These are phyloP conservation scores for Myotis lucifugus DNA, from an alignment of 2,113 vertebrate species.

Conservation along the genomic window DNA sequence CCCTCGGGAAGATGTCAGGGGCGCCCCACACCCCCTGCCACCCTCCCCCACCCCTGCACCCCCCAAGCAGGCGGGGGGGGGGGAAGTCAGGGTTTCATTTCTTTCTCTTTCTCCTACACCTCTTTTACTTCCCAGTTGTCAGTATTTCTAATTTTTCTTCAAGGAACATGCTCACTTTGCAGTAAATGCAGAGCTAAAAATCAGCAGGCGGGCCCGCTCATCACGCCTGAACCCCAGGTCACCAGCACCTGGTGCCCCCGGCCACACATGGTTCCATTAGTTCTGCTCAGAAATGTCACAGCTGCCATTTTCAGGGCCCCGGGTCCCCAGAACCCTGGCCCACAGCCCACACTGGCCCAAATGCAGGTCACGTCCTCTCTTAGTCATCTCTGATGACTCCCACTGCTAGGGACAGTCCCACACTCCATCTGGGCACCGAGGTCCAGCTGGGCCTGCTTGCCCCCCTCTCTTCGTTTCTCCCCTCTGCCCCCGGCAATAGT, in stretches of 20 bases:
- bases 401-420: background rate
- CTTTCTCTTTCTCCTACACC: no score
- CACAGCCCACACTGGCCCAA: background rate
- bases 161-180: accelerated
- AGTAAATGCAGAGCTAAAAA: accelerated
- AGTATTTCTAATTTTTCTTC: background rate
- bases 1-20: background rate
- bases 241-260: accelerated
- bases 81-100: accelerated
- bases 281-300: background rate
- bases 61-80: background rate
- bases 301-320: accelerated
- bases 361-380: background rate
- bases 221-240: background rate
- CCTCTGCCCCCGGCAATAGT: background rate
- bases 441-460: background rate
- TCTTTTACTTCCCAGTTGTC: background rate
- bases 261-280: accelerated
- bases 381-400: background rate
- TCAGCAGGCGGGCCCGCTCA: background rate
- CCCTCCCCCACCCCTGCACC: background rate
- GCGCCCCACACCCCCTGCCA: background rate
- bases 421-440: background rate
- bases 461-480: no score
- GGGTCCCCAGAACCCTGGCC: accelerated